Conservation (phyloP, 2,888 invertebrate genomes). For the Clistopyga incitator region DNA sequence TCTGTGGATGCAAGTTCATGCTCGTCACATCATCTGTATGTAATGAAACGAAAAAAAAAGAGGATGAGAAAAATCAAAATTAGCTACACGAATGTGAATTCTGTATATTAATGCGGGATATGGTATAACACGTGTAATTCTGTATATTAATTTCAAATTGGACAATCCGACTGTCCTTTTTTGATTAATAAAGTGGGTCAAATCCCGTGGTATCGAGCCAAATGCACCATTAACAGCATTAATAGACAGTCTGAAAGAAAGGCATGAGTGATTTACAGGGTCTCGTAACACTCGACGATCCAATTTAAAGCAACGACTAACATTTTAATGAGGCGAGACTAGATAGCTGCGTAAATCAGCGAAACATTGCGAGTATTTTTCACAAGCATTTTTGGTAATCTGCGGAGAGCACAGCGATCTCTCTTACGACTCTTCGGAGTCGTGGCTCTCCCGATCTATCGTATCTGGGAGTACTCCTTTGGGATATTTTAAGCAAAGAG, state of each 20-base stretch:
- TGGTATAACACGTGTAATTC: slow-evolving; percentile 6
- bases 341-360: slow-evolving; percentile 11
- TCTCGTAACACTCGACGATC: neutral
- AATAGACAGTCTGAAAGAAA: slow-evolving; percentile 51
- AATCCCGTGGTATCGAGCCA: slow-evolving; percentile 33
- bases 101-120: slow-evolving; percentile 49
- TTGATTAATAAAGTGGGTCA: slow-evolving; percentile 10
- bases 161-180: slow-evolving; percentile 2
- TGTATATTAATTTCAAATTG: neutral
- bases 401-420: slow-evolving; percentile 27
- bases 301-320: slow-evolving; percentile 17
- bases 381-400: slow-evolving; percentile 23
- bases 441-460: slow-evolving; percentile 4
- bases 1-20: slow-evolving; percentile 76
- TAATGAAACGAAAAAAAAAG: slow-evolving; percentile 73
- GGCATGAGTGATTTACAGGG: slow-evolving; percentile 24
- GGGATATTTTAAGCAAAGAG: slow-evolving; percentile 79
- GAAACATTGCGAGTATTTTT: slow-evolving; percentile 26
- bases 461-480: slow-evolving; percentile 28
- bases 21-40: slow-evolving; percentile 77
- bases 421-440: slow-evolving; percentile 25
- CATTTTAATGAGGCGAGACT: slow-evolving; percentile 35
- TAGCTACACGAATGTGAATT: slow-evolving; percentile 46
- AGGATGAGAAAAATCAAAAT: slow-evolving; percentile 69
- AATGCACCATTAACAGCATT: slow-evolving; percentile 49